Percentiles rank a stretch among this genome's conserved stretches.
phyloP scores from a whole-genome alignment of 2,113 vertebrate species.

The Etia nguti region DNA sequence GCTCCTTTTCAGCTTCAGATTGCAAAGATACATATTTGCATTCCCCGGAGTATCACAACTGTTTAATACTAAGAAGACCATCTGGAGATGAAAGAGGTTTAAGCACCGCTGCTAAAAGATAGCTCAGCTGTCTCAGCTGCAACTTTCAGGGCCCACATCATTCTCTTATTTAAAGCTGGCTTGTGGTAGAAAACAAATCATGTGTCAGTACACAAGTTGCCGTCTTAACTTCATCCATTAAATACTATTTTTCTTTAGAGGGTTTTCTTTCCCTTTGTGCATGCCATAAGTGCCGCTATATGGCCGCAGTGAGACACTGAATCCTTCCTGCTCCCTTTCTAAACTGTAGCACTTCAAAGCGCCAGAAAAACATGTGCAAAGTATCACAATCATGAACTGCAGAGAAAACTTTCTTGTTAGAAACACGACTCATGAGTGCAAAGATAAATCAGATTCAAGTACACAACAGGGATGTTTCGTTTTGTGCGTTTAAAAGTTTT shows the following conservation, averaged over 20 bases:
- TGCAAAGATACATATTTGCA: background rate
- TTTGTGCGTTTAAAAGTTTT: background rate
- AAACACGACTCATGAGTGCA: rapidly evolving
- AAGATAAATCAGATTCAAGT: background rate
- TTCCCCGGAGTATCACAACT: background rate
- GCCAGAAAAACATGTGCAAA: background rate
- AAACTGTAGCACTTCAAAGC: background rate
- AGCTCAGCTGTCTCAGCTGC: background rate
- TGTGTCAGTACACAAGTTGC: background rate
- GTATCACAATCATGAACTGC: background rate
- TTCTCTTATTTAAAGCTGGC: background rate
- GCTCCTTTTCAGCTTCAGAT: background rate
- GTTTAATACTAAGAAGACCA: background rate
- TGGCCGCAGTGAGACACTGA: background rate
- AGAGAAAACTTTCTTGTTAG: background rate
- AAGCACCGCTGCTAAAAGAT: background rate
- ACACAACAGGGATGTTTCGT: background rate
- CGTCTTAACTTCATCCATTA: background rate
- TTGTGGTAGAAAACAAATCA: background rate
- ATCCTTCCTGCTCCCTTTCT: background rate
- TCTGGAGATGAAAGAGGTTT: background rate
- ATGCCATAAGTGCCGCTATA: background rate
- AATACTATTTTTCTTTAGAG: background rate
- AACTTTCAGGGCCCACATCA: background rate
- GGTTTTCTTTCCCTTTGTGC: background rate